Percentiles rank a stretch among this genome's conserved stretches.
Evolutionary conservation across 2,797 vertebrate genomes (phyloP).

Genomic region (Crocodylus rhombifer): DNA sequence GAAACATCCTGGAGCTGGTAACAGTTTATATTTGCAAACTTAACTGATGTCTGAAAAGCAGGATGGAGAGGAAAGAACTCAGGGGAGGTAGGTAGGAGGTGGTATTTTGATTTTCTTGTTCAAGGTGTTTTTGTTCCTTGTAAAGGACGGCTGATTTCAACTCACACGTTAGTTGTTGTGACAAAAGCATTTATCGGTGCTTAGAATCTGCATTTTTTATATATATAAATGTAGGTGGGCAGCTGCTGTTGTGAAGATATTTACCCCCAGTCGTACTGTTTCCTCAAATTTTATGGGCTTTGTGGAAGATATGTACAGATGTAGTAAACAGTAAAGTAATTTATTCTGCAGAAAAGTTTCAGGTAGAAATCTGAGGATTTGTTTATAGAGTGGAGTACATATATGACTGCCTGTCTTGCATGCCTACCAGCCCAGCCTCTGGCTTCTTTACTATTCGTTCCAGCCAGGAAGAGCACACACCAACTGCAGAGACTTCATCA

Average conservation of each 20-base stretch:
- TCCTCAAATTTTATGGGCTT: neutral
- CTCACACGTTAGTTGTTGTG: conserved; percentile 23
- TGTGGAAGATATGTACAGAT: neutral
- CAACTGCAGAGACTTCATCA: too few species aligned
- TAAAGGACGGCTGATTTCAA: neutral
- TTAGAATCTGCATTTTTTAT: neutral
- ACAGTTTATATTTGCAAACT: neutral
- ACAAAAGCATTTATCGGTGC: conserved; percentile 59
- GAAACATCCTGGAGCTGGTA: neutral
- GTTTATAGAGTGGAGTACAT: neutral
- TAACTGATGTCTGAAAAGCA: neutral
- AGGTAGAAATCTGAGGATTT: neutral
- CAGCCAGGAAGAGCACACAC: neutral
- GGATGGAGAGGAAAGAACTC: neutral
- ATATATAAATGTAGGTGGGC: neutral
- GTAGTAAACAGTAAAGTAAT: neutral
- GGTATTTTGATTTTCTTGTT: neutral
- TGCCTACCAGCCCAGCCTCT: too few species aligned
- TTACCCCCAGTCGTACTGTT: rapidly evolving
- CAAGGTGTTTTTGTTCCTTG: neutral
- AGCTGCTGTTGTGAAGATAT: neutral
- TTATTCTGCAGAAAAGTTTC: neutral
- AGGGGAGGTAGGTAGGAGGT: neutral
- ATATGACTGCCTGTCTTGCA: neutral
- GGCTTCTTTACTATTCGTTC: too few species aligned